Conservation (phyloP, 2,797 vertebrate species). For the Enteromius mattozi region DNA sequence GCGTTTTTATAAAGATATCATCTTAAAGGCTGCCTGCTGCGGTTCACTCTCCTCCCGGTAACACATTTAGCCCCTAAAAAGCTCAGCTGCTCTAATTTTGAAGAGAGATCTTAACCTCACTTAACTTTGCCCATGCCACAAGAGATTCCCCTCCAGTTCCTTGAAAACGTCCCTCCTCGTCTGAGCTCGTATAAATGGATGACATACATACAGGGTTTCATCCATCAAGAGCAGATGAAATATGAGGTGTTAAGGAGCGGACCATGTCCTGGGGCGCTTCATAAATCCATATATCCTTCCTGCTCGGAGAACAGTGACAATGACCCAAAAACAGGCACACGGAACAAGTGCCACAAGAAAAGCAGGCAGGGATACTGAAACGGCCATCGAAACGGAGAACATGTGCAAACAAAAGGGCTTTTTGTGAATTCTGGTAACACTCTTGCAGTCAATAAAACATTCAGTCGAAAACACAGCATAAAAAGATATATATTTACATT, state of each 20-base stretch:
- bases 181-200: slow-evolving; percentile 58
- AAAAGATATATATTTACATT: no score
- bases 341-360: slow-evolving; percentile 47
- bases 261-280: slow-evolving; percentile 63
- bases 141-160: slow-evolving; percentile 57
- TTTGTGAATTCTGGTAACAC: no score
- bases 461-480: no score
- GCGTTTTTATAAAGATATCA: background rate
- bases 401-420: no score
- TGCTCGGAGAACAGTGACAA: slow-evolving; percentile 49
- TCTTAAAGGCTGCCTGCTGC: background rate
- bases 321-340: slow-evolving; percentile 66
- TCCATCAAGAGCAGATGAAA: slow-evolving; percentile 66
- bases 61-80: slow-evolving; percentile 54
- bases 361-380: slow-evolving; percentile 24
- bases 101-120: slow-evolving; percentile 67
- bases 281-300: slow-evolving; percentile 69
- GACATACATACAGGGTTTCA: slow-evolving; percentile 63
- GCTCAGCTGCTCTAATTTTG: slow-evolving; percentile 64
- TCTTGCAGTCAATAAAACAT: no score
- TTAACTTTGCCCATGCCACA: slow-evolving; percentile 63
- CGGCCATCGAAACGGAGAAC: background rate
- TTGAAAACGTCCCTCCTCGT: slow-evolving; percentile 51
- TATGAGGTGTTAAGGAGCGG: slow-evolving; percentile 64
- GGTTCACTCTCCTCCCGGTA: background rate